phyloP scores from a whole-genome alignment of 2,113 vertebrate genomes.

The Cottus gobio region DNA sequence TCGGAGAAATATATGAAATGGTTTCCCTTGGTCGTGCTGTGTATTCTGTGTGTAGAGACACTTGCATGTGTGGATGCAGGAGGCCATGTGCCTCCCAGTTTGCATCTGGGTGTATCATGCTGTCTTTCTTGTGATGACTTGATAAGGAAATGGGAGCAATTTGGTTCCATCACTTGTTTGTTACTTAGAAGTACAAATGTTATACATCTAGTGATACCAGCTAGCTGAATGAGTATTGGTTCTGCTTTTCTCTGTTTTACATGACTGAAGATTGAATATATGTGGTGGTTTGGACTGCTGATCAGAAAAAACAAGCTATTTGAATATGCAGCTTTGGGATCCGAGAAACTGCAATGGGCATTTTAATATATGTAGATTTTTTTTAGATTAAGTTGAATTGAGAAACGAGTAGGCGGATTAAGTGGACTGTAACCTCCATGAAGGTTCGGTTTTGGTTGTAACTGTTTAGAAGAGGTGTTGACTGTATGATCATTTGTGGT shows the following conservation, averaged over 20 bases:
- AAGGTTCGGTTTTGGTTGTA: background rate
- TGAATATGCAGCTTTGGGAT: background rate
- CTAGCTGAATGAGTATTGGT: background rate
- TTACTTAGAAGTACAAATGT: background rate
- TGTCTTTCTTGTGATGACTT: background rate
- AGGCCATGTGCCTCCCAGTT: background rate
- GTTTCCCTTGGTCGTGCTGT: background rate
- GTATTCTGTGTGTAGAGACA: background rate
- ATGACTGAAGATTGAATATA: background rate
- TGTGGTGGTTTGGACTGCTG: background rate
- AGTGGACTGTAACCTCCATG: no score
- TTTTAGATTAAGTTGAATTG: background rate
- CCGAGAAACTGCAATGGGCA: background rate
- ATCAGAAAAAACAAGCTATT: background rate
- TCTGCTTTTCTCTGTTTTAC: background rate
- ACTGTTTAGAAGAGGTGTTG: background rate
- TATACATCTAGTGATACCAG: background rate
- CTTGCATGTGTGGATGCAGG: background rate
- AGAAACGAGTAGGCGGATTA: background rate
- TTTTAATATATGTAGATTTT: background rate
- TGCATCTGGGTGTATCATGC: background rate
- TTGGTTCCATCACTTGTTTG: background rate
- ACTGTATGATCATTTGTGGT: background rate
- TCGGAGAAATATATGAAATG: conserved; percentile 3
- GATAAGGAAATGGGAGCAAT: background rate